These are phyloP conservation scores for Zophobas morio DNA, from an alignment of 1,140 invertebrate species.

Conservation along the genomic window DNA sequence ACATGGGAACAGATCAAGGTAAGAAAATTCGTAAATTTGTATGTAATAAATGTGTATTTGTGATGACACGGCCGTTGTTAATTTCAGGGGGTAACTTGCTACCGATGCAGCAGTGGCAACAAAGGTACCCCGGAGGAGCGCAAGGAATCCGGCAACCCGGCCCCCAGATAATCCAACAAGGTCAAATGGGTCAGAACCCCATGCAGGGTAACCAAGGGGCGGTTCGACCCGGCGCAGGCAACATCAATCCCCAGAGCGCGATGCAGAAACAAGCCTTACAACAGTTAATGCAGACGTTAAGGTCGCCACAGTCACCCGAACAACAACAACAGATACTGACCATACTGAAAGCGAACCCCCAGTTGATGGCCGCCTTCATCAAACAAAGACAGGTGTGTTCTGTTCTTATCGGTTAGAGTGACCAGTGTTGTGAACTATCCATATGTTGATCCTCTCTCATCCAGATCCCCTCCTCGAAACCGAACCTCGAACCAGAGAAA, in stretches of 20 bases:
- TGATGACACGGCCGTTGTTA: neutral
- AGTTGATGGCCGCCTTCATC: slow-evolving; percentile 96
- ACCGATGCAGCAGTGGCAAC: slow-evolving; percentile 79
- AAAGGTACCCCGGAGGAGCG: slow-evolving; percentile 69
- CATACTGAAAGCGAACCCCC: slow-evolving; percentile 95
- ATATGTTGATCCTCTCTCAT: neutral
- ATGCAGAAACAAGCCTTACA: slow-evolving; percentile 87
- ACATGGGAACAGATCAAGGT: slow-evolving; percentile 65
- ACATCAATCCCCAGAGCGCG: slow-evolving; percentile 56
- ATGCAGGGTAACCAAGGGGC: slow-evolving; percentile 38
- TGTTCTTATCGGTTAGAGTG: neutral
- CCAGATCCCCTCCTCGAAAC: neutral
- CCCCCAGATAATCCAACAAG: slow-evolving; percentile 59
- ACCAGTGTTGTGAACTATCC: neutral
- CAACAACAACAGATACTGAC: slow-evolving; percentile 94
- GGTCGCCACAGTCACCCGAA: slow-evolving; percentile 90
- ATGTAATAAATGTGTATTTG: neutral
- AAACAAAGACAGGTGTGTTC: slow-evolving; percentile 85
- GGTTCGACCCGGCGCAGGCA: slow-evolving; percentile 53
- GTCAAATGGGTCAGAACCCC: slow-evolving; percentile 55
- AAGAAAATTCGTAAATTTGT: slow-evolving; percentile 5
- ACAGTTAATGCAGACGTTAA: slow-evolving; percentile 90
- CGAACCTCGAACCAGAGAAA: neutral
- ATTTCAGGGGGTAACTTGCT: slow-evolving; percentile 70
- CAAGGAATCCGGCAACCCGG: slow-evolving; percentile 67